Base-by-base conservation (phyloP, 1,140 invertebrate genomes). In the Heliconius congener region DNA sequence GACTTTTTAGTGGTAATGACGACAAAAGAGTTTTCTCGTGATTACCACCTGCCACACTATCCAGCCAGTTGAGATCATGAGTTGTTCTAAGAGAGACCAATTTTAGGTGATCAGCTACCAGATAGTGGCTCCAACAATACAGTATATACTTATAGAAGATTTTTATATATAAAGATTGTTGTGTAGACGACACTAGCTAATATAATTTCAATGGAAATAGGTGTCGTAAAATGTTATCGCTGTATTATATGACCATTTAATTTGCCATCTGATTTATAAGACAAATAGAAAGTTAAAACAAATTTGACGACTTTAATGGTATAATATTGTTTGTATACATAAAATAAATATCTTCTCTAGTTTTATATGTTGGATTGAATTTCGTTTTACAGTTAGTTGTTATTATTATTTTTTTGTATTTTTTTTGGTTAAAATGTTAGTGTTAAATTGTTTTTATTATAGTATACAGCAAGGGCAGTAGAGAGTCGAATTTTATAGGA, bases 221-320 rank as follows among this genome's bases (percentile, higher is more conserved):
- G 27, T 27, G 60, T 66, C 60, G 60, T 66, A 27, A 66, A 66
- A 66, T 30, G 60, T 66, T 66, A 57, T 57, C n/a, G 55, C 55
- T 57, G 9, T 57, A 57, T 57, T 57, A 57, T 57, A 66, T 66
- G 23, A 13, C 4, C 27, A 66, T 66, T 66, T 66, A 66, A 27
- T 66, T 66, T n/a, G 60, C 60, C 60, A 66, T 66, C 9, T 66
- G 23, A 66, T 66, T 66, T 66, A 66, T 66, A 66, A 66, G 60
- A 30, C 13, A 66, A 66, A 66, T 66, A 66, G 60, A 66, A 66
- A 66, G 60, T 66, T 16, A 27, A n/a, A 30, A 66, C 60, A 66
- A 30, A 66, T 66, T 66, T 66, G 60, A 66, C 23, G 60, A 30
- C 27, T 66, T 66, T 66, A 66, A 66, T 66, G 23, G 60, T 23